A percentile compares a stretch with the other conserved stretches of the same genome.
Conservation (phyloP, 2,888 invertebrate genomes). For the Xanthia icteritia region DNA sequence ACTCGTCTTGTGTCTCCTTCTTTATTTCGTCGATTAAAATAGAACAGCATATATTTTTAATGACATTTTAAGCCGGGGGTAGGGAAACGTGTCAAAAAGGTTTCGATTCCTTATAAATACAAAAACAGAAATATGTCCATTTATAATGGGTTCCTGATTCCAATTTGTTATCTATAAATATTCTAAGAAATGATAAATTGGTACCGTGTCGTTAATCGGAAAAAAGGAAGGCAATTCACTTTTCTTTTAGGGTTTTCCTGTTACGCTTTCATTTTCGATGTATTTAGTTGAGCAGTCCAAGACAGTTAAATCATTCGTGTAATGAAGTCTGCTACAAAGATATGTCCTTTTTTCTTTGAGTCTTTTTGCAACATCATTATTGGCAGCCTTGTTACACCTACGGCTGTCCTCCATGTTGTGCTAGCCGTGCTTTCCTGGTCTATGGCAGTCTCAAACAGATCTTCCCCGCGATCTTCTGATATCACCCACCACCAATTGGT, state of each 20-base stretch:
- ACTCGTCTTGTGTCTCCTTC: no score
- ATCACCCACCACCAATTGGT: not conserved
- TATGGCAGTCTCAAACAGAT: not conserved
- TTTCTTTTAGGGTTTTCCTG: constrained; percentile 29
- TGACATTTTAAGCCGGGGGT: not conserved
- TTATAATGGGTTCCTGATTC: constrained; percentile 13
- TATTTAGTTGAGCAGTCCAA: constrained; percentile 5
- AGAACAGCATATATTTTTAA: not conserved
- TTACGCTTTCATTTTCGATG: constrained; percentile 27
- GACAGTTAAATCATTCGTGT: not conserved
- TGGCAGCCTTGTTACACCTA: not conserved
- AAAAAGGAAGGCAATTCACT: constrained; percentile 26
- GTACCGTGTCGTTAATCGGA: constrained; percentile 37
- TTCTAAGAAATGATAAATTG: constrained; percentile 31
- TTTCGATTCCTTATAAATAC: not conserved
- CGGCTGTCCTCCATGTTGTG: not conserved
- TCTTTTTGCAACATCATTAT: not conserved
- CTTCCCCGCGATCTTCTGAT: not conserved
- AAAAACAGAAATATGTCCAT: not conserved
- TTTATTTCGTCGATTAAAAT: no score
- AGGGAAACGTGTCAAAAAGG: not conserved
- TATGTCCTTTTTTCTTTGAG: not conserved
- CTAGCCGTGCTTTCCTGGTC: not conserved
- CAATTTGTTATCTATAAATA: constrained; percentile 36
- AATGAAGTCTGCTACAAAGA: not conserved